These are phyloP conservation scores for Microctonus aethiopoides DNA, from an alignment of 2,888 invertebrate genomes.

Conservation along the genomic window DNA sequence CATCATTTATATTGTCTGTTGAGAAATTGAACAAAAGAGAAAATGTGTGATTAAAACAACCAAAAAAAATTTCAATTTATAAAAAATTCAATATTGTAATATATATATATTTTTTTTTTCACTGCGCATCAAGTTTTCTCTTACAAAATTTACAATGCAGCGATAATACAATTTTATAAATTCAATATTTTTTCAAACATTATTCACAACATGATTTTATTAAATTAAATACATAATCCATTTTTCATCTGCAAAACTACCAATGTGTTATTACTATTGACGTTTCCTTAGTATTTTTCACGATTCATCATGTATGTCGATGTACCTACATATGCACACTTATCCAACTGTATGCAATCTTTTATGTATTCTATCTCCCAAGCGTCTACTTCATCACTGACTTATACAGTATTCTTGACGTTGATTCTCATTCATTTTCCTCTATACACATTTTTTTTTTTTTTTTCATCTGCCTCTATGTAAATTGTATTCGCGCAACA, in stretches of 20 bases:
- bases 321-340: neutral
- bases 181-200: no score
- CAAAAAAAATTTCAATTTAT: no score
- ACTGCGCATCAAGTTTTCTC: no score
- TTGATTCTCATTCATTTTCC: neutral
- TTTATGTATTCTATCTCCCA: conserved; percentile 20
- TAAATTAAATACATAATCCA: neutral
- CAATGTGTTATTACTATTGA: neutral
- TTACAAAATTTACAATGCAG: no score
- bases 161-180: no score
- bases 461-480: neutral
- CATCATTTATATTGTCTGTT: no score
- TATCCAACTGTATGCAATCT: neutral
- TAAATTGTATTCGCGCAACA: neutral
- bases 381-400: conserved; percentile 29
- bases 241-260: neutral
- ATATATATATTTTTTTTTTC: no score
- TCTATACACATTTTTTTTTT: neutral
- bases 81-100: no score
- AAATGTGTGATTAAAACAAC: no score
- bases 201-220: no score
- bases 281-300: neutral
- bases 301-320: neutral
- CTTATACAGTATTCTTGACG: conserved; percentile 6
- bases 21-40: no score